These are phyloP conservation scores for Anthophora plumipes DNA, from an alignment of 2,888 invertebrate species.

Conservation along the genomic window DNA sequence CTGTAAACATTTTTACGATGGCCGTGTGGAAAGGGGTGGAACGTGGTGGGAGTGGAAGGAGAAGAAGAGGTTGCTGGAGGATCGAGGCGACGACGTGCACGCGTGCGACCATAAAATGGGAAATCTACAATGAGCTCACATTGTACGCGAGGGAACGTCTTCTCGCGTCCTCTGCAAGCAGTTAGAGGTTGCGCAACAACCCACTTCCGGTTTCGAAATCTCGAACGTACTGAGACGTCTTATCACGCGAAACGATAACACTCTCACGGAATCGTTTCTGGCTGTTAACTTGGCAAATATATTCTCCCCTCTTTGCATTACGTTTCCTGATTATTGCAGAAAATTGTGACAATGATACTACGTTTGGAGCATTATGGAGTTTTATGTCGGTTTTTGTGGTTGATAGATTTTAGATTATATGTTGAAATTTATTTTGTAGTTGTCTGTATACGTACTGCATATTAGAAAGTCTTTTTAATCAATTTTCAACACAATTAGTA, in stretches of 20 bases:
- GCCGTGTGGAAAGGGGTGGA: neutral
- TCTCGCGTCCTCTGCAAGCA: slow-evolving; percentile 32
- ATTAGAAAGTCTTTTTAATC: too few species aligned
- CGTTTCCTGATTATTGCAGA: neutral
- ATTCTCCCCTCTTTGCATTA: neutral
- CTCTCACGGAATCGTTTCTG: too few species aligned
- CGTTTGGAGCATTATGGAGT: too few species aligned
- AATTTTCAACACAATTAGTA: too few species aligned
- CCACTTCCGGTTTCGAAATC: slow-evolving; percentile 53
- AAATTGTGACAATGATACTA: neutral
- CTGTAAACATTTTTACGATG: slow-evolving; percentile 70
- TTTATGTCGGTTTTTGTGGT: too few species aligned
- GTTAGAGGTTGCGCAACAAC: slow-evolving; percentile 37
- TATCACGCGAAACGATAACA: slow-evolving; percentile 49
- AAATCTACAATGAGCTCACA: slow-evolving; percentile 43
- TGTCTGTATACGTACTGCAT: too few species aligned
- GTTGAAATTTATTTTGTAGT: too few species aligned
- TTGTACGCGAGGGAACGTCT: slow-evolving; percentile 25
- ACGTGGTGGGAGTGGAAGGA: neutral
- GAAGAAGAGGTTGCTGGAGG: neutral
- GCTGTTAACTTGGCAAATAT: slow-evolving; percentile 3
- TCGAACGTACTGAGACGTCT: slow-evolving; percentile 20
- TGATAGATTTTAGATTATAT: too few species aligned
- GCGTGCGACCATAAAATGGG: slow-evolving; percentile 38
- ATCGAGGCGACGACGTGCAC: slow-evolving; percentile 4